Evolutionary conservation across 2,888 invertebrate genomes (phyloP).

Genomic region (Unio pictorum): DNA sequence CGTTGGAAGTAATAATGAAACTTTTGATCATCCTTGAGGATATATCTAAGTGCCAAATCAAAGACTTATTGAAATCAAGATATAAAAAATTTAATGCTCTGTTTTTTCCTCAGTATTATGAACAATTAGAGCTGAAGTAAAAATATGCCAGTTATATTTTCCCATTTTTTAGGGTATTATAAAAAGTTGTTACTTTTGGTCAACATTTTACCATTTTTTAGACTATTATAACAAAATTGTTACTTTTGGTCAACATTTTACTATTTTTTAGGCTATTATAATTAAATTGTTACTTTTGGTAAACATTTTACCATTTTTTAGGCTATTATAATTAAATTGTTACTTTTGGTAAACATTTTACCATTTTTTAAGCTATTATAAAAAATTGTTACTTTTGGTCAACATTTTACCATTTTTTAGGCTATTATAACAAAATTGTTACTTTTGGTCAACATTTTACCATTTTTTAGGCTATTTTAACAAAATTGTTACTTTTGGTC

Average conservation of each 20-base stretch:
- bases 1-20: no score
- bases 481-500: no score
- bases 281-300: neutral
- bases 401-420: constrained; percentile 1
- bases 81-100: no score
- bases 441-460: neutral
- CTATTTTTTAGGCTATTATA: no score
- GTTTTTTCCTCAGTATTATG: no score
- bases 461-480: no score
- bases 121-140: no score
- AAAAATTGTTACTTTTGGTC: neutral
- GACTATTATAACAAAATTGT: neutral
- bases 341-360: constrained; percentile 4
- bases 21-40: no score
- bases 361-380: no score
- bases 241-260: constrained; percentile 4
- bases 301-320: neutral
- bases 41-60: no score
- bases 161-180: neutral
- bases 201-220: neutral
- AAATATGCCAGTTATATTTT: no score
- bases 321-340: neutral
- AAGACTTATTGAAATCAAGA: no score
- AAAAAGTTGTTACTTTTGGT: neutral
- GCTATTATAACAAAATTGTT: neutral